A percentile compares a stretch with the other conserved stretches of the same genome.
Conservation (phyloP, 2,888 invertebrate genomes). For the Cheilosia impressa region DNA sequence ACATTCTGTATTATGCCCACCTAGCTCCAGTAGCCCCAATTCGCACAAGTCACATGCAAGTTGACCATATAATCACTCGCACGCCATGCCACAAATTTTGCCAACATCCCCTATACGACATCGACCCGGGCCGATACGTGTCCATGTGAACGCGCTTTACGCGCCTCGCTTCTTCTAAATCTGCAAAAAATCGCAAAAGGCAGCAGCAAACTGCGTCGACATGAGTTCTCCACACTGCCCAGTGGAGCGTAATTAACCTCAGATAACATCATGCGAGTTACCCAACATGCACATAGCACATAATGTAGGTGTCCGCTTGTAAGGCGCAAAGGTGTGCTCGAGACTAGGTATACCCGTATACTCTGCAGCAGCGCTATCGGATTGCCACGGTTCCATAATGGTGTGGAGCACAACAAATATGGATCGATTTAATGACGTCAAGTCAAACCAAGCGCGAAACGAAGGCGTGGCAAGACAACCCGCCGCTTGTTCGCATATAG, state of each 20-base stretch:
- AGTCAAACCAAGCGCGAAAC: conserved; percentile 51
- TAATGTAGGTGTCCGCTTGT: conserved; percentile 61
- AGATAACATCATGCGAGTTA: conserved; percentile 70
- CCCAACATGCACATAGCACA: conserved; percentile 65
- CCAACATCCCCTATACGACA: conserved; percentile 22
- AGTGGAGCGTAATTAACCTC: conserved; percentile 66
- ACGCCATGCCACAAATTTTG: conserved; percentile 40
- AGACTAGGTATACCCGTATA: conserved; percentile 27
- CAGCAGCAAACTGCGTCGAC: conserved; percentile 32
- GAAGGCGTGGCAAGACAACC: conserved; percentile 67
- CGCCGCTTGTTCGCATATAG: conserved; percentile 31
- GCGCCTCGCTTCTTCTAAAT: conserved; percentile 34
- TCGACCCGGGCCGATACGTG: not conserved
- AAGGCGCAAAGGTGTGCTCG: conserved; percentile 55
- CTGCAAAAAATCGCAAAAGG: conserved; percentile 30
- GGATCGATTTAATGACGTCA: conserved; percentile 67
- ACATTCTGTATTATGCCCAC: too few relatives aligned
- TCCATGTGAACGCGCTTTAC: conserved; percentile 43
- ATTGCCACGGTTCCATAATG: conserved; percentile 52
- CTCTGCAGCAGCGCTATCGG: conserved; percentile 40
- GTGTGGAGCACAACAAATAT: conserved; percentile 59
- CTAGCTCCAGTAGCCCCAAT: too few relatives aligned
- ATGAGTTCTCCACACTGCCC: conserved; percentile 51
- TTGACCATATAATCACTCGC: conserved; percentile 35
- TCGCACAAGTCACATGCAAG: conserved; percentile 1